Conservation (phyloP, 2,113 vertebrate species). For the Daphoenositta chrysoptera region DNA sequence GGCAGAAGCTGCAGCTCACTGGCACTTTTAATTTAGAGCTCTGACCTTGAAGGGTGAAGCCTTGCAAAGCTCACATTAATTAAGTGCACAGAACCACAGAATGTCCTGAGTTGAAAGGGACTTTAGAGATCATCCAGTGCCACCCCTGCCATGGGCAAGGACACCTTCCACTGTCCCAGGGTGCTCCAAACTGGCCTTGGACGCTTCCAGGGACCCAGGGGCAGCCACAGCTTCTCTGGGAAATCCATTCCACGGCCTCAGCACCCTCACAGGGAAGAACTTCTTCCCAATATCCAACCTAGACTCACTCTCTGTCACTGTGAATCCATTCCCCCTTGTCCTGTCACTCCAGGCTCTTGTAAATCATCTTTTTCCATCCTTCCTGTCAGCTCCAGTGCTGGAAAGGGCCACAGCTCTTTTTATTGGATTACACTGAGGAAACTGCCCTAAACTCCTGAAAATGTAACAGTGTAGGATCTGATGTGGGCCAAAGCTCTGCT, state of each 20-base stretch:
- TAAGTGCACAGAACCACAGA: background rate
- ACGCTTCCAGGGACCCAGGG: background rate
- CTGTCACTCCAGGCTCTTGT: background rate
- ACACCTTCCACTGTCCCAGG: background rate
- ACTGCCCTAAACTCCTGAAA: background rate
- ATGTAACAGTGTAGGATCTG: background rate
- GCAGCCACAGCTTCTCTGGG: background rate
- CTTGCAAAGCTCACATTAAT: background rate
- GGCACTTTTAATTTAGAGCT: background rate
- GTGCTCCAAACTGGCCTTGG: background rate
- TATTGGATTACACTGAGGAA: background rate
- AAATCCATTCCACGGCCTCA: background rate
- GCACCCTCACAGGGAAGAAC: background rate
- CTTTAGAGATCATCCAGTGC: background rate
- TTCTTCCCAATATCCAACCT: background rate
- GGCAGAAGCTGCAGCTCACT: background rate
- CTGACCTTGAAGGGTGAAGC: background rate
- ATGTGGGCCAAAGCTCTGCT: background rate
- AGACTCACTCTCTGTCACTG: background rate
- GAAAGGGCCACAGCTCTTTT: background rate
- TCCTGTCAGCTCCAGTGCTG: background rate
- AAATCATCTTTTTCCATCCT: background rate
- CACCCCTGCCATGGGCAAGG: background rate
- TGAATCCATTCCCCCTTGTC: background rate
- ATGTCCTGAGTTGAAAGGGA: background rate